Percentiles rank a stretch among this genome's conserved stretches.
These are phyloP conservation scores for Petrolisthes manimaculis DNA, from an alignment of 2,888 invertebrate genomes.

Conservation along the genomic window DNA sequence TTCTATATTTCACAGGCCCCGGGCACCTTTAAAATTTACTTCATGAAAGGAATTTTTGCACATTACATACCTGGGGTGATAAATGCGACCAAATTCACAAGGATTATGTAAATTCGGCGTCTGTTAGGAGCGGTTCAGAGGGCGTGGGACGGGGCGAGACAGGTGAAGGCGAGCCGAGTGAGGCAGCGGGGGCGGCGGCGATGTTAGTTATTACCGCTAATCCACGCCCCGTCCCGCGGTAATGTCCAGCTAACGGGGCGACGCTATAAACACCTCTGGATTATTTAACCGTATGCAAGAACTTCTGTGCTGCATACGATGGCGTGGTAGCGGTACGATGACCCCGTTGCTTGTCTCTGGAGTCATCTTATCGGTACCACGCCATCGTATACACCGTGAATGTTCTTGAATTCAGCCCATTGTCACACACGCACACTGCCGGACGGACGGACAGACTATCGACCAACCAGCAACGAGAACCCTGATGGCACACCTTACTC, in stretches of 20 bases:
- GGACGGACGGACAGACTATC: no score
- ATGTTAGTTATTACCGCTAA: slow-evolving; percentile 18
- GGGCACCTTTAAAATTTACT: slow-evolving; percentile 17
- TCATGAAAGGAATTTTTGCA: slow-evolving; percentile 29
- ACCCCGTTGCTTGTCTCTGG: no score
- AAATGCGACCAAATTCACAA: slow-evolving; percentile 49
- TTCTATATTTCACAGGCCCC: neutral
- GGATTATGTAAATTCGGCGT: slow-evolving; percentile 47
- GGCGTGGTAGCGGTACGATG: no score
- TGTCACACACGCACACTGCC: no score
- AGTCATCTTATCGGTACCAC: no score
- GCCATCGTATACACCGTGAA: no score
- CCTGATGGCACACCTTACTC: no score
- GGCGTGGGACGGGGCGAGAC: neutral
- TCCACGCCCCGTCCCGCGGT: neutral
- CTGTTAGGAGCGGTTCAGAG: slow-evolving; percentile 13
- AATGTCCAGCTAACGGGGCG: neutral
- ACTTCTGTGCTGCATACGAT: no score
- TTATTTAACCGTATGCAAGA: no score
- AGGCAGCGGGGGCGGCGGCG: neutral
- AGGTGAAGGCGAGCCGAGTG: neutral
- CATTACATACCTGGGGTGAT: slow-evolving; percentile 35
- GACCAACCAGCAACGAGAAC: no score
- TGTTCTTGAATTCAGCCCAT: no score
- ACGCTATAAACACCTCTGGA: neutral